Base-by-base conservation (phyloP, 2,113 vertebrate species). In the Pseudolaguvia tuberculata region DNA sequence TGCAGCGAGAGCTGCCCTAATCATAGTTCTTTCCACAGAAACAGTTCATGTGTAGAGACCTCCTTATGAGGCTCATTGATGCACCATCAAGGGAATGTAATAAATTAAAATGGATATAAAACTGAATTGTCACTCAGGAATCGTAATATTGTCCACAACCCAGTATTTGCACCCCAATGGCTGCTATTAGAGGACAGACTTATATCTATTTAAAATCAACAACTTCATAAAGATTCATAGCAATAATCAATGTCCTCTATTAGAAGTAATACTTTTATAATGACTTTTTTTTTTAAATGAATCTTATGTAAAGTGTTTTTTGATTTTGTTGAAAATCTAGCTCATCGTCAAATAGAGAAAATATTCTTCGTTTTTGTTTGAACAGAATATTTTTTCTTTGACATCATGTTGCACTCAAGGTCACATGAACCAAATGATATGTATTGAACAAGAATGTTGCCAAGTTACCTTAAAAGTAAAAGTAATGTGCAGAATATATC, bases 21-120 rank as follows among this genome's bases (percentile, higher is more conserved):
- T 82, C 95, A 95, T 87, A 92, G 94, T 81, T 94, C 94, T 13
- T 93, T 96, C 85, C 95, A 96, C 84, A 93, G 94, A 81, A 95
- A 96, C 0, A 90, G 94, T 80, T 95, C 96, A 82, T 98, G 95
- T 0, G 94, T 98, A 83, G 96, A 98, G 90, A 97, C 96, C 47
- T 98, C 96, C 79, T 88, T 98, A 90, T 98, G 92, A 97, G 18
- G 27, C 27, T 21, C 25, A 4, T n/a, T 47, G 23, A 56, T 31
- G 42, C 21, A 23, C 13, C 17, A 35, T 8, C 53, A 62, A 35
- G 47, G 21, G 15, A 72, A 56, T 42, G 25, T 20, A 51, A 50
- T 29, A 72, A 58, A 48, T 45, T 1, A 6, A 31, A 56, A 53
- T 59, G 9, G 9, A 61, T 63, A 25, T 18, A 27, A 58, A 58